phyloP scores from a whole-genome alignment of 2,113 vertebrate species.

The Silurus asotus region DNA sequence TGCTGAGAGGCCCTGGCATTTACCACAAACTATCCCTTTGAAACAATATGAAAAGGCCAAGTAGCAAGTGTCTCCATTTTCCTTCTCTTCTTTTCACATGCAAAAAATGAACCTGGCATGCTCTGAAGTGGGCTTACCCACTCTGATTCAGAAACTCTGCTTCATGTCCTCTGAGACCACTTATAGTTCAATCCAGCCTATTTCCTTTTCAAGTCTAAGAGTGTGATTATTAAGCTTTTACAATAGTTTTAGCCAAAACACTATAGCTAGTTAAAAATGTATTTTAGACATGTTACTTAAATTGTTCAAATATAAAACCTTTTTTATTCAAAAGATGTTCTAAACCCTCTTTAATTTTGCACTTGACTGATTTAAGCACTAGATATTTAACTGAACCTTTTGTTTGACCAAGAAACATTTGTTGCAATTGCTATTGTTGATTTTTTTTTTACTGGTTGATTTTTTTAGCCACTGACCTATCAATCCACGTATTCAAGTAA shows the following conservation, averaged over 20 bases:
- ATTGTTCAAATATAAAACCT: not conserved
- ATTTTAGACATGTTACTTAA: not conserved
- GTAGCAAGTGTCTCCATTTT: constrained; percentile 51
- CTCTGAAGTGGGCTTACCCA: constrained; percentile 38
- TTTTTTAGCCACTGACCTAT: not conserved
- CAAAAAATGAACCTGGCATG: constrained; percentile 36
- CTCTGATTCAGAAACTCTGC: constrained; percentile 28
- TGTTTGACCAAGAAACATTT: not conserved
- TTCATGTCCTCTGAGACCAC: constrained; percentile 30
- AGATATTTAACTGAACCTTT: not conserved
- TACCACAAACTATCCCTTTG: constrained; percentile 61
- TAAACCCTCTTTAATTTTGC: not conserved
- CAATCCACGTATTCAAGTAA: constrained; percentile 9
- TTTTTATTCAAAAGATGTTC: not conserved
- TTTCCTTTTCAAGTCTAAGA: constrained; percentile 35
- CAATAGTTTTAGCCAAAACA: not conserved
- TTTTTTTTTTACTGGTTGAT: not conserved
- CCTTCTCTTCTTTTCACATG: constrained; percentile 45
- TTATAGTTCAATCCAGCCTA: constrained; percentile 23
- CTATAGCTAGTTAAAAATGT: constrained; percentile 29
- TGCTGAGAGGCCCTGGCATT: constrained; percentile 65
- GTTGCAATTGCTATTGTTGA: not conserved
- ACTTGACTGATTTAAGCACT: not conserved
- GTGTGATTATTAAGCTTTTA: constrained; percentile 37
- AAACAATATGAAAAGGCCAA: constrained; percentile 68